Conservation (phyloP, 2,797 vertebrate species). For the Chelonia mydas region DNA sequence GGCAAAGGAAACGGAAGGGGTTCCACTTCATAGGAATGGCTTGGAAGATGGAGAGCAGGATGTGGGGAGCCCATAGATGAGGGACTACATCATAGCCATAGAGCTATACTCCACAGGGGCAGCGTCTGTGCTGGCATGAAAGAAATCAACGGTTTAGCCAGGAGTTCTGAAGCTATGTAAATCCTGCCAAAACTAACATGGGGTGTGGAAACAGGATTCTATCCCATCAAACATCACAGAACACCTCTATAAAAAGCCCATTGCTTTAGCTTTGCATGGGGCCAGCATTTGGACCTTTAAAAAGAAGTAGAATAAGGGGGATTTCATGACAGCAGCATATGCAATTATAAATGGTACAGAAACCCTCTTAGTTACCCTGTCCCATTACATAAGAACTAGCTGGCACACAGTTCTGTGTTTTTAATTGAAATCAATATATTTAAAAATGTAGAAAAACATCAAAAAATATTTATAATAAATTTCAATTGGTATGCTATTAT, state of each 20-base stretch:
- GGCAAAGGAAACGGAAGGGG: neutral
- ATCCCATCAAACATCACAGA: neutral
- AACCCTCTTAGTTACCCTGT: neutral
- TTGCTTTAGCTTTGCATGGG: neutral
- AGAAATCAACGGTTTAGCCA: neutral
- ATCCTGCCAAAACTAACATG: neutral
- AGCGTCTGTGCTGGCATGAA: accelerated
- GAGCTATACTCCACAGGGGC: neutral
- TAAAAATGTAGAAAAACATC: too few relatives aligned
- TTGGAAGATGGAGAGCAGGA: neutral
- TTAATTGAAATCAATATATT: neutral
- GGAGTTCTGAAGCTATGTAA: neutral
- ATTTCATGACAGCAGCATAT: neutral
- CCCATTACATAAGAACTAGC: neutral
- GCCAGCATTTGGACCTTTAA: neutral
- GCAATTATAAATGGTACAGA: neutral
- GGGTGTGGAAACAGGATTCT: neutral
- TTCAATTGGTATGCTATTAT: too few relatives aligned
- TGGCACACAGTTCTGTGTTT: too few relatives aligned
- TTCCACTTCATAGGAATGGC: neutral
- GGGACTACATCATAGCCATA: neutral
- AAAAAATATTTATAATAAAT: too few relatives aligned
- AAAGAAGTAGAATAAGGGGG: neutral
- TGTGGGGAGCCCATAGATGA: neutral
- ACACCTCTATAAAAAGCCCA: neutral